These are phyloP conservation scores for Archilochus colubris DNA, from an alignment of 2,113 vertebrate species.

Conservation along the genomic window DNA sequence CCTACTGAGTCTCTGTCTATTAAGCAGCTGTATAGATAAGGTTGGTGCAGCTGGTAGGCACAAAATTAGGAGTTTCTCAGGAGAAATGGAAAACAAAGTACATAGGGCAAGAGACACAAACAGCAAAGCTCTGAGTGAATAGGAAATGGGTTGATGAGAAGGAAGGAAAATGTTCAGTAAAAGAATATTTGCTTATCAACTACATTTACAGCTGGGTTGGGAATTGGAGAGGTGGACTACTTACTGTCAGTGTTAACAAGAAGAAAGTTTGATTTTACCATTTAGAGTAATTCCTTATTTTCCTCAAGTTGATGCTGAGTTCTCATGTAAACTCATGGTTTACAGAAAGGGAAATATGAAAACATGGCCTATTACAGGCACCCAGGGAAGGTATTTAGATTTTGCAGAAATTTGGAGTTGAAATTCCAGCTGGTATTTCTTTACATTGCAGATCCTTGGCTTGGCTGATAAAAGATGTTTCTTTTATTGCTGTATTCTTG, in stretches of 20 bases:
- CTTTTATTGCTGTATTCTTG: not conserved
- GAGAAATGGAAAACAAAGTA: not conserved
- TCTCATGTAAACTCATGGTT: not conserved
- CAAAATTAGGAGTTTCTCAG: not conserved
- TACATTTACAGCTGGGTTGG: not conserved
- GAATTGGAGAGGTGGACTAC: not conserved
- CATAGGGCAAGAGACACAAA: not conserved
- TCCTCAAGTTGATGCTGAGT: not conserved
- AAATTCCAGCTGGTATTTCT: not conserved
- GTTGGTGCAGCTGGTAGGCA: not conserved
- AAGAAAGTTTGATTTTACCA: not conserved
- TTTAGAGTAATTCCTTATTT: not conserved
- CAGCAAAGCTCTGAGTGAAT: not conserved
- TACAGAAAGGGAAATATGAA: not conserved
- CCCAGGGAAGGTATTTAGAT: not conserved
- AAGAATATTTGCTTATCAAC: not conserved
- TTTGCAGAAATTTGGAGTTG: not conserved
- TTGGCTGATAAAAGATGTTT: not conserved
- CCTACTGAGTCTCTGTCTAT: not conserved
- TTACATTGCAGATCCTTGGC: not conserved
- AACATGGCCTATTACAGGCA: not conserved
- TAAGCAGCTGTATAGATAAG: not conserved
- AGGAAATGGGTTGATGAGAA: not conserved
- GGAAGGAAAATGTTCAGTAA: not conserved
- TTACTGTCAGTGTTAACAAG: accelerated